Percentiles rank a stretch among this genome's conserved stretches.
Conservation (phyloP, 2,888 invertebrate species). For the Cataglyphis albicans region DNA sequence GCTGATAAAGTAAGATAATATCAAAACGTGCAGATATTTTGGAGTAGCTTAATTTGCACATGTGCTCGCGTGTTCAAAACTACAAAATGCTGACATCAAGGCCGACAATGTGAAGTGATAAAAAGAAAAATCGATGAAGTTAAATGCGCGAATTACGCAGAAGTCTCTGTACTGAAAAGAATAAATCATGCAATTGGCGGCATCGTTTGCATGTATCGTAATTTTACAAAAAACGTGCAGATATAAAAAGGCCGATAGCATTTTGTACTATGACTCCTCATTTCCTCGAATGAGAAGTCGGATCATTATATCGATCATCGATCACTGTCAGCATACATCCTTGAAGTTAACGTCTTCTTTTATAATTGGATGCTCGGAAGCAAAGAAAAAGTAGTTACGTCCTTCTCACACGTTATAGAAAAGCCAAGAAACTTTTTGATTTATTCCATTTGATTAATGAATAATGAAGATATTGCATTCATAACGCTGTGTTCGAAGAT, state of each 20-base stretch:
- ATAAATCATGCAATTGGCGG: slow-evolving; percentile 26
- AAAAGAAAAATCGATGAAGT: slow-evolving; percentile 1
- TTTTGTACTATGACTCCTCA: slow-evolving; percentile 16
- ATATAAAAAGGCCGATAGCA: slow-evolving; percentile 19
- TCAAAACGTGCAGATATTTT: background rate
- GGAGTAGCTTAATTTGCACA: background rate
- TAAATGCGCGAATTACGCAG: slow-evolving; percentile 20
- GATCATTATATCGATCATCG: slow-evolving; percentile 36
- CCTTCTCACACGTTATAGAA: background rate
- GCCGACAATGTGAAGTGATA: background rate
- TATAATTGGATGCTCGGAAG: slow-evolving; percentile 7
- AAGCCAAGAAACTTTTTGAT: slow-evolving; percentile 4
- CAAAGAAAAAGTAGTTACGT: background rate
- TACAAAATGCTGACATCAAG: slow-evolving; percentile 4
- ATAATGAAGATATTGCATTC: background rate
- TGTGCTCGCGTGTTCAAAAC: background rate
- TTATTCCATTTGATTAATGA: slow-evolving; percentile 8
- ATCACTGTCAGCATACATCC: slow-evolving; percentile 20
- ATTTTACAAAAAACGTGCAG: slow-evolving; percentile 27
- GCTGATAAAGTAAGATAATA: background rate
- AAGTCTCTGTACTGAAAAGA: slow-evolving; percentile 17
- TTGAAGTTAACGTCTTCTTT: slow-evolving; percentile 23
- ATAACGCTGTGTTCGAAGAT: background rate
- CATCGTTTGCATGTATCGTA: background rate
- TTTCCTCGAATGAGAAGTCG: slow-evolving; percentile 38